A percentile compares a stretch with the other conserved stretches of the same genome.
Conservation (phyloP, 2,888 invertebrate species). For the Salticus scenicus region DNA sequence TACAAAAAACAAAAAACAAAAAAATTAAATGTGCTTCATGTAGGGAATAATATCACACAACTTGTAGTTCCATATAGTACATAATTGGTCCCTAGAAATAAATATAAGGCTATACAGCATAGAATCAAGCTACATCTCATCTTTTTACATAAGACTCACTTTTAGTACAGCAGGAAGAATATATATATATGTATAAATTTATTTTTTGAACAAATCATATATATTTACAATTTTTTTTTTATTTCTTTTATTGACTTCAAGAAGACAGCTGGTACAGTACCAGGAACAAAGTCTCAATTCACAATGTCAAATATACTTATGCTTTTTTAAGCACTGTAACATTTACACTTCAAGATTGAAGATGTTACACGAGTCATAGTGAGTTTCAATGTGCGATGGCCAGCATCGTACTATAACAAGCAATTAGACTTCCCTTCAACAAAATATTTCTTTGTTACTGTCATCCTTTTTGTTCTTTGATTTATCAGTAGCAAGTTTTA, state of each 20-base stretch:
- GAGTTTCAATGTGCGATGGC: conserved; percentile 51
- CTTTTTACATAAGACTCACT: conserved; percentile 31
- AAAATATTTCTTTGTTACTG: conserved; percentile 62
- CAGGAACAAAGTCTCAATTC: neutral
- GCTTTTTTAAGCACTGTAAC: neutral
- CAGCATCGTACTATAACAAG: conserved; percentile 43
- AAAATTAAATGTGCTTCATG: conserved; percentile 30
- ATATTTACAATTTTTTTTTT: conserved; percentile 30
- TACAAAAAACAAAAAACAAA: too few species aligned
- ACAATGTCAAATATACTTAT: neutral
- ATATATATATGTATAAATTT: conserved; percentile 43
- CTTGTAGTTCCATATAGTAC: conserved; percentile 50
- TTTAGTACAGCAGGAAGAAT: conserved; percentile 32
- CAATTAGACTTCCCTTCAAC: conserved; percentile 29
- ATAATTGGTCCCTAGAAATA: conserved; percentile 65
- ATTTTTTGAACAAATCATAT: conserved; percentile 40
- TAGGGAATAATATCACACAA: conserved; percentile 54
- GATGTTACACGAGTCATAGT: neutral
- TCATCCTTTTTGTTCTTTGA: conserved; percentile 58
- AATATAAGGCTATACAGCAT: conserved; percentile 39
- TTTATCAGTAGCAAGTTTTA: conserved; percentile 53
- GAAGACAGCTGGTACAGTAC: neutral
- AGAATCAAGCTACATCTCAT: conserved; percentile 24
- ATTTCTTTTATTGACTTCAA: conserved; percentile 22
- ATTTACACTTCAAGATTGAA: neutral